phyloP scores from a whole-genome alignment of 2,113 vertebrate species.

The Antennarius striatus region DNA sequence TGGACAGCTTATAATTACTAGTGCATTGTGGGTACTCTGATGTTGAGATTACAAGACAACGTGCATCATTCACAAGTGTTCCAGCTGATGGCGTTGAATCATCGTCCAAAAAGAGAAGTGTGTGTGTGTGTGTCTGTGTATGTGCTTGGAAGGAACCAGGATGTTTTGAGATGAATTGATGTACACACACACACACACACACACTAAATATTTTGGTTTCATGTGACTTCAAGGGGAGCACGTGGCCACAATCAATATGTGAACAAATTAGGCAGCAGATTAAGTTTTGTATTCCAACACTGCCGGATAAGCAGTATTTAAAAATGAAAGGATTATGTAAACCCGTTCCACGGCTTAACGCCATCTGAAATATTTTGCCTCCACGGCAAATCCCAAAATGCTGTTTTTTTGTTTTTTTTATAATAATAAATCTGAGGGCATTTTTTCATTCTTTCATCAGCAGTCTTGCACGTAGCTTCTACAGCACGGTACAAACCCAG shows the following conservation, averaged over 20 bases:
- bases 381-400: constrained; percentile 43
- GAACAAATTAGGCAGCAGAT: constrained; percentile 1
- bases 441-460: no score
- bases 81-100: no score
- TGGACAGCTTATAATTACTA: constrained; percentile 68
- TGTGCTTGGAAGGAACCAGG: no score
- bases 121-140: no score
- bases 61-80: constrained; percentile 8
- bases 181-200: no score
- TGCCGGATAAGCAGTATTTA: constrained; percentile 1
- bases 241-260: background rate
- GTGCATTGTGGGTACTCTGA: constrained; percentile 23
- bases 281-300: background rate
- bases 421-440: no score
- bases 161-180: no score
- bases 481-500: background rate
- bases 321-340: constrained; percentile 45
- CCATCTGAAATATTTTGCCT: constrained; percentile 40
- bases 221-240: no score
- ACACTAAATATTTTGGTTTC: no score
- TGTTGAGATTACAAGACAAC: constrained; percentile 53
- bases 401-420: background rate
- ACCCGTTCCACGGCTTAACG: constrained; percentile 35
- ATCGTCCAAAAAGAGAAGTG: no score
- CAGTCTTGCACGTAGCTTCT: background rate